phyloP scores from a whole-genome alignment of 1,140 invertebrate genomes.

The Berghia stephanieae region DNA sequence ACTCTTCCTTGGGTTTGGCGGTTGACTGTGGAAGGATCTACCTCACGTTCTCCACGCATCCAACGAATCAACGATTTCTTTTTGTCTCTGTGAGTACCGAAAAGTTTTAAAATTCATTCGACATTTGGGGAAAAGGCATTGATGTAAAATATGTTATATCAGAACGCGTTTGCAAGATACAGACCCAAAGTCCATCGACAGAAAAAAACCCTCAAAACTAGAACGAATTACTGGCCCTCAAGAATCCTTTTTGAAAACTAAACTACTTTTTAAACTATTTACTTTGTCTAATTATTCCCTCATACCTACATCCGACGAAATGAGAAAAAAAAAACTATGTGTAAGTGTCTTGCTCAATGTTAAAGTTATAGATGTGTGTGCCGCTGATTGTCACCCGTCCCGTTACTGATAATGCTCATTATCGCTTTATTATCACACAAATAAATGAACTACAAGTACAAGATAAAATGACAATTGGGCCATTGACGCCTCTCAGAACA shows the following conservation, averaged over 20 bases:
- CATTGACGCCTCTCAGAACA: too few species aligned
- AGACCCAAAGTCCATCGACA: not conserved
- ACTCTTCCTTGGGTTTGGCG: constrained; percentile 52
- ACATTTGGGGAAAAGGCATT: not conserved
- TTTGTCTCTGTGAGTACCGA: not conserved
- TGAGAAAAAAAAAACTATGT: too few species aligned
- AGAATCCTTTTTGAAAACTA: not conserved
- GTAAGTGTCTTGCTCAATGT: too few species aligned
- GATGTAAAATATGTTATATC: not conserved
- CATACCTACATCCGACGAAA: too few species aligned
- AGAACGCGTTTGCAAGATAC: not conserved
- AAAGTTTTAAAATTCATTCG: not conserved
- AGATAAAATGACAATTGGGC: too few species aligned
- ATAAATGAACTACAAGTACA: too few species aligned
- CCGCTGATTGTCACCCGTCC: too few species aligned
- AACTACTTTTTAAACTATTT: too few species aligned
- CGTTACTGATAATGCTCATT: too few species aligned
- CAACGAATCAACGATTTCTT: constrained; percentile 42
- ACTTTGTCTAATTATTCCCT: too few species aligned
- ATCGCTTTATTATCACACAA: too few species aligned
- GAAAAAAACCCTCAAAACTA: not conserved
- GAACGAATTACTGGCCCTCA: not conserved
- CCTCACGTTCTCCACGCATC: constrained; percentile 45
- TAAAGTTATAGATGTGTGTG: too few species aligned
- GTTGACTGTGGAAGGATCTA: constrained; percentile 50